Conservation (phyloP, 2,797 vertebrate species). For the Catamblyrhynchus diadema region DNA sequence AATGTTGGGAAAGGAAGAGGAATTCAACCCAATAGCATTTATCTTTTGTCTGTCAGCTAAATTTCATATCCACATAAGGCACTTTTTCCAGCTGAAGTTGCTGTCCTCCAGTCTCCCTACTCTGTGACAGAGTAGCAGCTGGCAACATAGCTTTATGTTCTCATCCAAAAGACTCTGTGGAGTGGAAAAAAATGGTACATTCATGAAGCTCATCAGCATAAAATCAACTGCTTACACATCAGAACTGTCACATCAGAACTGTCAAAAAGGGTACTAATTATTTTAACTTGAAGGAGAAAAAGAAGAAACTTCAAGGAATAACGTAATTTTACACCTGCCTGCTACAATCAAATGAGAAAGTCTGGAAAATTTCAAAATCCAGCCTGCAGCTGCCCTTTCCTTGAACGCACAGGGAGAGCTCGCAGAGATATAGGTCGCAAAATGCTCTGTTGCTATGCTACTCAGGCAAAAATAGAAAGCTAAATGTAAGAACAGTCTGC, state of each 20-base stretch:
- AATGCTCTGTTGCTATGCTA: slow-evolving; percentile 39
- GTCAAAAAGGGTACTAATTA: slow-evolving; percentile 33
- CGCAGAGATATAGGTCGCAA: slow-evolving; percentile 10
- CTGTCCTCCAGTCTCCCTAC: background rate
- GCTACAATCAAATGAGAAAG: background rate
- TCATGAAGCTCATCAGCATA: slow-evolving; percentile 29
- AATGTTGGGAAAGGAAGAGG: background rate
- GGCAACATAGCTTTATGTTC: slow-evolving; percentile 33
- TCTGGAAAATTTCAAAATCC: slow-evolving; percentile 15
- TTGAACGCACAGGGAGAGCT: background rate
- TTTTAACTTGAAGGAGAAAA: background rate
- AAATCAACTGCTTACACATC: slow-evolving; percentile 25
- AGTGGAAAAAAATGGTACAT: slow-evolving; percentile 3
- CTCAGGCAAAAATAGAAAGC: slow-evolving; percentile 49
- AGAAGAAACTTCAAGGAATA: slow-evolving; percentile 11
- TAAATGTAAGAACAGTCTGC: slow-evolving; percentile 24
- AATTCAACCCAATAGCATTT: background rate
- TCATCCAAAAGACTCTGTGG: background rate
- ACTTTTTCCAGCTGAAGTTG: slow-evolving; percentile 29
- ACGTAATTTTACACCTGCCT: slow-evolving; percentile 11
- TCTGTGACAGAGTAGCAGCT: slow-evolving; percentile 37
- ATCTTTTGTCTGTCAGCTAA: background rate
- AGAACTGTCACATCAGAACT: background rate
- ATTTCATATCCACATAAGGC: background rate
- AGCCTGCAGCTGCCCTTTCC: slow-evolving; percentile 31